Base-by-base conservation (phyloP, 2,797 vertebrate genomes). In the Silurus aristotelis region DNA sequence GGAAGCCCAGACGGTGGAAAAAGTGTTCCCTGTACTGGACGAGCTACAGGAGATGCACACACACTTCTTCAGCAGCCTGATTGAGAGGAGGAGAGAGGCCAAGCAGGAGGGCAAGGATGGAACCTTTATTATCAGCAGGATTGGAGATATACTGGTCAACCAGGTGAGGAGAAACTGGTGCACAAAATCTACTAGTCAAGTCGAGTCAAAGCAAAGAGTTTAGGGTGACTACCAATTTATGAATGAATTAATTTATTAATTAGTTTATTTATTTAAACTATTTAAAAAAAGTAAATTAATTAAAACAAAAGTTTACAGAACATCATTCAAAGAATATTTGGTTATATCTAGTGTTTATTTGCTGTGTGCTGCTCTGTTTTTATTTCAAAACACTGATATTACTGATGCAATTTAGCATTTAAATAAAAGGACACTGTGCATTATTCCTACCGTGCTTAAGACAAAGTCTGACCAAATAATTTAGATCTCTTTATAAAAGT, bases 41-140 rank as follows among this genome's bases (percentile, higher is more conserved):
- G 97, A 98, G 43, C 94, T 99, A 25, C 91, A 98, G 87, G 96
- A 97, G 0, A 93, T 99, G 84, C 98, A 99, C 90, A 96, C 95
- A 43, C 95, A 96, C 70, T 96, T 97, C 91, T 96, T 99, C 84
- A 94, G 95, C 86, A 92, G 95, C 46, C 96, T 99, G 89, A 92
- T 99, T 90, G 98, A 99, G 90, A 95, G 96, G 91, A 98, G 96
- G 90, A 96, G 94, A 88, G 96, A 98, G 67, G 96, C 96, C 0
- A 93, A 92, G 83, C 87, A 90, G 83, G 94, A 95, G 19, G 94
- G 90, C 85, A 92, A 90, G 0, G 96, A 97, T 12, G 96, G 95
- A 88, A 95, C 95, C 88, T 96, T 97, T 76, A 89, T 96, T 89
- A 96, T 99, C 91, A 94, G 83, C 91, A 95, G 95, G 90, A 97